These are phyloP conservation scores for Copsychus sechellarum DNA, from an alignment of 2,113 vertebrate species.

Conservation along the genomic window DNA sequence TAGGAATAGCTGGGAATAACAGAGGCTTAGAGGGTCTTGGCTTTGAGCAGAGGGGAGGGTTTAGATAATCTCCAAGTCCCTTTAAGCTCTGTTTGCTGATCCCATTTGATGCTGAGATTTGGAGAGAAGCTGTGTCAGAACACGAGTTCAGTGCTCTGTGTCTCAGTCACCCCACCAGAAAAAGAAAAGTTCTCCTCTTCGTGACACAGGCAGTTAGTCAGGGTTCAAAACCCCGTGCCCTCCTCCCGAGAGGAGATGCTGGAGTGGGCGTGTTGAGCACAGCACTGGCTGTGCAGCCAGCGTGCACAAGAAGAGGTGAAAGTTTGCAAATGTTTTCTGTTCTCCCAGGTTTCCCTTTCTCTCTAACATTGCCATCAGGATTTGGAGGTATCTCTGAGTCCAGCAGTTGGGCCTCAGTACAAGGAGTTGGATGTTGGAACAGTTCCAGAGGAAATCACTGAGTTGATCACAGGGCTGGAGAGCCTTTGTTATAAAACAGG, in stretches of 20 bases:
- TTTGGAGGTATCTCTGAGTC: background rate
- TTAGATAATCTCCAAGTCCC: background rate
- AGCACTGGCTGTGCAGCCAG: background rate
- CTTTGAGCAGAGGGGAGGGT: background rate
- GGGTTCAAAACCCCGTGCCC: background rate
- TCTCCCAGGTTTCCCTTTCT: background rate
- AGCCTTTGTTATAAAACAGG: background rate
- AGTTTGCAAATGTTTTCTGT: background rate
- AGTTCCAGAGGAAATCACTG: background rate
- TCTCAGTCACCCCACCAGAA: background rate
- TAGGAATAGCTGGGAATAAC: background rate
- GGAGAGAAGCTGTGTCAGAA: background rate
- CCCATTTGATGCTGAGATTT: background rate
- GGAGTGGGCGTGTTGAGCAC: background rate
- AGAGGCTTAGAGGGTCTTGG: background rate
- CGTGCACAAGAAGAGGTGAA: background rate
- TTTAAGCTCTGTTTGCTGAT: background rate
- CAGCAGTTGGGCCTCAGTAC: background rate
- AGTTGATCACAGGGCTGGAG: background rate
- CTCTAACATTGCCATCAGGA: too few relatives aligned
- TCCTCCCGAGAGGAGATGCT: background rate
- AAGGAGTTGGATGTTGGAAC: background rate
- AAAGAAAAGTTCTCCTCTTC: background rate
- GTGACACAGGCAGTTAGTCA: background rate
- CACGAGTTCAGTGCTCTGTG: background rate